phyloP scores from a whole-genome alignment of 1,140 invertebrate species.

The Littorina saxatilis region DNA sequence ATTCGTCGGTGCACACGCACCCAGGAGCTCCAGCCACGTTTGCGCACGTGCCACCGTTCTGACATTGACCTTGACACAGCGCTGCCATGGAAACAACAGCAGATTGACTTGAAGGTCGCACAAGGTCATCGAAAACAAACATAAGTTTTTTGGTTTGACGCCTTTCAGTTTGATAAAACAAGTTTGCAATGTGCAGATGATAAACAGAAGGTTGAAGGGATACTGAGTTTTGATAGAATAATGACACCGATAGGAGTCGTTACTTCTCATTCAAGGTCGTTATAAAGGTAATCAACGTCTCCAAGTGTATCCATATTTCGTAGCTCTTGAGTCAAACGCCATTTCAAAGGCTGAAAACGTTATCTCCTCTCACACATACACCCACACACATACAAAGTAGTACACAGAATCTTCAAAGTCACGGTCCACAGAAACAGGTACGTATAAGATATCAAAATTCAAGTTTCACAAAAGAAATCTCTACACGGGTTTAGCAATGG shows the following conservation, averaged over 20 bases:
- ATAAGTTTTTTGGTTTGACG: background rate
- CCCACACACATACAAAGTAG: no score
- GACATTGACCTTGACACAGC: conserved; percentile 36
- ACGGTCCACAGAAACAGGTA: no score
- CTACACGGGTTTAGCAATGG: no score
- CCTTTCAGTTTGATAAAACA: background rate
- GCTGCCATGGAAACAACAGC: conserved; percentile 31
- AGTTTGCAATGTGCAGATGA: background rate
- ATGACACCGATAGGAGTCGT: background rate
- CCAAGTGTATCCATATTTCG: no score
- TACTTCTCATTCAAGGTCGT: no score
- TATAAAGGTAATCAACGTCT: no score
- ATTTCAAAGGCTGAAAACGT: no score
- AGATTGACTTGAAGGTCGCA: background rate
- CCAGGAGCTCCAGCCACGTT: conserved; percentile 32
- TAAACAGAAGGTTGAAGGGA: background rate
- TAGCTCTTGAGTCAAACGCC: no score
- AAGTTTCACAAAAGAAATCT: no score
- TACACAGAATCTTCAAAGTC: no score
- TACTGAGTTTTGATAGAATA: background rate
- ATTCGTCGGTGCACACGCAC: conserved; percentile 45
- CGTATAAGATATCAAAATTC: no score
- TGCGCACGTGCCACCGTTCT: conserved; percentile 46
- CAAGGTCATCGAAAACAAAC: background rate
- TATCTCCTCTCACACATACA: no score